These are phyloP conservation scores for Syrista parreyssii DNA, from an alignment of 2,888 invertebrate species.

Conservation along the genomic window DNA sequence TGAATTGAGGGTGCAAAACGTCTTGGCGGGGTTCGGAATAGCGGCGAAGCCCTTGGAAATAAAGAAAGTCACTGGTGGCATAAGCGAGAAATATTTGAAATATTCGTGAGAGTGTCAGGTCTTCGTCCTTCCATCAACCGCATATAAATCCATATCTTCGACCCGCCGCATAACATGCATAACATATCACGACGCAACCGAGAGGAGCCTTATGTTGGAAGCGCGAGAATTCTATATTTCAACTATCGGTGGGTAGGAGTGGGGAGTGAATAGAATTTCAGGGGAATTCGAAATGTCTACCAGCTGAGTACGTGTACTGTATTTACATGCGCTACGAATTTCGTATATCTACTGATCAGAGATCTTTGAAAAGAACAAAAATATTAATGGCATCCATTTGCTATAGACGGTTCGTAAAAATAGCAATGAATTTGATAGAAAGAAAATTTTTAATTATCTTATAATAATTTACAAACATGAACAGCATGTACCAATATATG, in stretches of 20 bases:
- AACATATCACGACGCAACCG: slow-evolving; percentile 17
- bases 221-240: neutral
- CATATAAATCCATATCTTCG: slow-evolving; percentile 30
- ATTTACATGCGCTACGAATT: no score
- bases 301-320: neutral
- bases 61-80: slow-evolving; percentile 32
- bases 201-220: neutral
- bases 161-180: slow-evolving; percentile 13
- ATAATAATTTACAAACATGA: no score
- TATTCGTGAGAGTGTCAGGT: slow-evolving; percentile 28
- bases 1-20: neutral
- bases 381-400: no score
- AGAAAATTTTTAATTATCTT: no score
- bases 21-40: neutral
- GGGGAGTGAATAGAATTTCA: slow-evolving; percentile 1
- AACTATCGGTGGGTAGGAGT: neutral
- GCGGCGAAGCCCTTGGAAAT: slow-evolving; percentile 32
- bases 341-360: slow-evolving; percentile 23
- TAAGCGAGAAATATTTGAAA: slow-evolving; percentile 31
- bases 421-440: neutral
- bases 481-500: slow-evolving; percentile 6
- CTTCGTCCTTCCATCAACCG: slow-evolving; percentile 22
- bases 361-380: slow-evolving; percentile 2
- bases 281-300: neutral
- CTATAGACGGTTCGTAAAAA: no score